Percentiles rank a stretch among this genome's conserved stretches.
Evolutionary conservation across 2,797 vertebrate species (phyloP).

Genomic region (Crypturellus tataupa): DNA sequence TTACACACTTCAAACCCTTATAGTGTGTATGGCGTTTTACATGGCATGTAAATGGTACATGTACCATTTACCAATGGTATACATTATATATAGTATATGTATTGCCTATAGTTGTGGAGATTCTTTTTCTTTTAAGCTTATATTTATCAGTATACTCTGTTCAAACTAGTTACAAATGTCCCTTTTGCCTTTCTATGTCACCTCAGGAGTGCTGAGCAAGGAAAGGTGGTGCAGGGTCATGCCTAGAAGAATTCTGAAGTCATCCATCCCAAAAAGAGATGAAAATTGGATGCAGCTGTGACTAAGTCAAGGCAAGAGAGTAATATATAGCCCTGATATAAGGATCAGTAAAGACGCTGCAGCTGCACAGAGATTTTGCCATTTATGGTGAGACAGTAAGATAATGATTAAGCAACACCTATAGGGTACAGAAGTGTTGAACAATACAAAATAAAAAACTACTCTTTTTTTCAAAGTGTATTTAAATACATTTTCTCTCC

Average conservation of each 20-base stretch:
- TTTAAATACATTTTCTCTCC: neutral
- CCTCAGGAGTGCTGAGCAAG: neutral
- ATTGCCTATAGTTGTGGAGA: neutral
- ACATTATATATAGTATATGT: neutral
- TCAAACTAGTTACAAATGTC: neutral
- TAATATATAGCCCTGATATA: neutral
- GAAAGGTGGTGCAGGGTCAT: neutral
- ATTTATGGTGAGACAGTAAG: neutral
- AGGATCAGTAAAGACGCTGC: neutral
- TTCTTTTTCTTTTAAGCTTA: no score
- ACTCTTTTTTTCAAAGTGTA: neutral
- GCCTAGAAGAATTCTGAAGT: neutral
- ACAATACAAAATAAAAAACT: neutral
- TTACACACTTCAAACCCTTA: neutral
- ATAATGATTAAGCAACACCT: neutral
- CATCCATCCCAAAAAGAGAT: neutral
- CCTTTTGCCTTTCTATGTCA: neutral
- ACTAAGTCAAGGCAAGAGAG: neutral
- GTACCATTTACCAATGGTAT: no score
- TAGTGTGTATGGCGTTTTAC: no score
- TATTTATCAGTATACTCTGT: neutral
- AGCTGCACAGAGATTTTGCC: neutral
- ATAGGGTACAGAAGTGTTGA: neutral
- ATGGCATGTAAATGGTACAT: no score
- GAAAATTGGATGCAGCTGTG: neutral